phyloP scores from a whole-genome alignment of 2,113 vertebrate genomes.

The Boulengeromyrus knoepffleri region DNA sequence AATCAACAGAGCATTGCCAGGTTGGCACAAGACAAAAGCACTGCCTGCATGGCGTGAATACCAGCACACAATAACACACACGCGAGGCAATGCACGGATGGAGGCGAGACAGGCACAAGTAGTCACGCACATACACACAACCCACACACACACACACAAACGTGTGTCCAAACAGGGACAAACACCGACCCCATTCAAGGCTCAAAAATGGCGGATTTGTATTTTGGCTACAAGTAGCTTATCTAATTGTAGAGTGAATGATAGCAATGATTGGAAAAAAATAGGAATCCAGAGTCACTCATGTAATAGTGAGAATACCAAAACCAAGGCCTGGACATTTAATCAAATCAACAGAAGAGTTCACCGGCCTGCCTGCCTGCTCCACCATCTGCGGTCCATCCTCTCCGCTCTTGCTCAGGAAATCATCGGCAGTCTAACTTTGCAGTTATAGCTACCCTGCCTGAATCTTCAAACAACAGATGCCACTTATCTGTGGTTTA shows the following conservation, averaged over 20 bases:
- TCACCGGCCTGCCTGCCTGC: not conserved
- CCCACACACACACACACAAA: not conserved
- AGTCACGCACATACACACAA: not conserved
- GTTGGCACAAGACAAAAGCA: not conserved
- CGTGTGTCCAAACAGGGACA: not conserved
- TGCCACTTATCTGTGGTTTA: not conserved
- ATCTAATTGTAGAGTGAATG: not conserved
- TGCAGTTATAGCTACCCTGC: not conserved
- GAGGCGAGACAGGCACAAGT: not conserved
- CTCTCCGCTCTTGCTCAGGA: not conserved
- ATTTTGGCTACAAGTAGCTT: not conserved
- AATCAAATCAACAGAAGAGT: not conserved
- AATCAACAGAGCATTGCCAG: not conserved
- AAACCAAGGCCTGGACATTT: not conserved
- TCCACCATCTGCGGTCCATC: not conserved
- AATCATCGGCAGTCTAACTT: not conserved
- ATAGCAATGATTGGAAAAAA: not conserved
- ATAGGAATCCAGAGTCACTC: not conserved
- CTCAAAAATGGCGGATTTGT: not conserved
- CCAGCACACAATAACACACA: not conserved
- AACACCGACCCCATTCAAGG: not conserved
- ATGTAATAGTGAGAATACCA: not conserved
- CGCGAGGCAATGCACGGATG: not conserved
- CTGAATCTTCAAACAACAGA: not conserved
- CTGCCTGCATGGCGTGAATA: conserved; percentile 4